Percentiles rank a stretch among this genome's conserved stretches.
Evolutionary conservation across 2,888 invertebrate species (phyloP).

Genomic region (Nematopogon swammerdamellus): DNA sequence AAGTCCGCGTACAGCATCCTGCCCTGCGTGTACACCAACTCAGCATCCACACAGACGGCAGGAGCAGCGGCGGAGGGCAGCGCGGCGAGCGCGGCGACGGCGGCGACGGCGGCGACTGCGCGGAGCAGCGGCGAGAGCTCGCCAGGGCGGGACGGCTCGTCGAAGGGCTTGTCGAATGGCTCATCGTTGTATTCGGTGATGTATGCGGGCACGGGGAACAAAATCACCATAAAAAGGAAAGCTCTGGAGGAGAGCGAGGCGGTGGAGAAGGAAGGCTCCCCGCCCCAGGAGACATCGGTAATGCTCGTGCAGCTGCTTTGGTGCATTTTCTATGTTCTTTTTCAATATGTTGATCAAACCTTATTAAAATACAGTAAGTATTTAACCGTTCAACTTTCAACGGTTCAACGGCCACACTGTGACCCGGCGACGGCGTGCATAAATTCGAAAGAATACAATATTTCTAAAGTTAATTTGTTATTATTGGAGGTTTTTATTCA

Average conservation of each 20-base stretch:
- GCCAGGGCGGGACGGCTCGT: slow-evolving; percentile 11
- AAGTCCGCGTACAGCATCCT: slow-evolving; percentile 72
- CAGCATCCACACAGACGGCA: slow-evolving; percentile 47
- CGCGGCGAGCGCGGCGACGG: no score
- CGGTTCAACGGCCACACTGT: no score
- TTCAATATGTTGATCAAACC: no score
- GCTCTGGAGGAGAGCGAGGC: slow-evolving; percentile 56
- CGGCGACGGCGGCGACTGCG: slow-evolving; percentile 22
- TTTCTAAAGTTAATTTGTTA: no score
- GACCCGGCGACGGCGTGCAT: no score
- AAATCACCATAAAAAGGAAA: slow-evolving; percentile 80
- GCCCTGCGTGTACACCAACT: slow-evolving; percentile 69
- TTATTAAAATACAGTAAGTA: no score
- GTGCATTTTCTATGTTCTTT: no score
- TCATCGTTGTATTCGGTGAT: slow-evolving; percentile 72
- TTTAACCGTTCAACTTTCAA: no score
- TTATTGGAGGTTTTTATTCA: no score
- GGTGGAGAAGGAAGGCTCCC: slow-evolving; percentile 29
- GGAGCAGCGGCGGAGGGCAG: slow-evolving; percentile 30
- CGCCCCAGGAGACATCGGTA: slow-evolving; percentile 10
- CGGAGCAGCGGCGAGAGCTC: background rate
- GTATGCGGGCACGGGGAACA: slow-evolving; percentile 77
- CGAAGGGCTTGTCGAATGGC: slow-evolving; percentile 43
- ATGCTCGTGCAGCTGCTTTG: no score
- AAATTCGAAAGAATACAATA: no score